Evolutionary conservation across 2,113 vertebrate genomes (phyloP).

Genomic region (Dascyllus trimaculatus): DNA sequence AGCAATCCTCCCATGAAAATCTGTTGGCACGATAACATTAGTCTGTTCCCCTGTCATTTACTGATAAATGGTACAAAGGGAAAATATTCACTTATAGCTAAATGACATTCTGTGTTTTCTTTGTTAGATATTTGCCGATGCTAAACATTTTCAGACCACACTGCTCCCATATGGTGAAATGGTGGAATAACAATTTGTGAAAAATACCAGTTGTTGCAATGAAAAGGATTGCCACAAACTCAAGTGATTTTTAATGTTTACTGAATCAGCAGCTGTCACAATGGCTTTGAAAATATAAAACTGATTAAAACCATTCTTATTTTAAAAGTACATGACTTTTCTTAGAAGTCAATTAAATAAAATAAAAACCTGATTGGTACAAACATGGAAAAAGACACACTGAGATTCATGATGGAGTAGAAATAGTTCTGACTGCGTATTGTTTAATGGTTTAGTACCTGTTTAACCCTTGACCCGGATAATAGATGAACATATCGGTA

Average conservation of each 20-base stretch:
- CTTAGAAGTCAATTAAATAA: slow-evolving; percentile 9
- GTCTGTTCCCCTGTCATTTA: neutral
- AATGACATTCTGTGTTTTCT: slow-evolving; percentile 7
- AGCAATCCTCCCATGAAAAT: slow-evolving; percentile 39
- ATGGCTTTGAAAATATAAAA: slow-evolving; percentile 20
- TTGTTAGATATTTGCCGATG: neutral
- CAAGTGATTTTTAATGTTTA: slow-evolving; percentile 41
- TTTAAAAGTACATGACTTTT: slow-evolving; percentile 10
- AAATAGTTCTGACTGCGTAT: neutral
- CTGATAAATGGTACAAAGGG: neutral
- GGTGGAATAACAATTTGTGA: slow-evolving; percentile 38
- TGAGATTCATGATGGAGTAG: neutral
- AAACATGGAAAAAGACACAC: slow-evolving; percentile 18
- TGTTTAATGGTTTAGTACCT: neutral
- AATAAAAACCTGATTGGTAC: slow-evolving; percentile 48
- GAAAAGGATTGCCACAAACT: neutral
- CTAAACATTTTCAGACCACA: slow-evolving; percentile 32
- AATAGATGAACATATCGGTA: slow-evolving; percentile 9
- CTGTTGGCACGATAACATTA: slow-evolving; percentile 42
- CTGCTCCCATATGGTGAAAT: slow-evolving; percentile 61
- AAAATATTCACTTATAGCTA: neutral
- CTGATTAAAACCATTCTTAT: slow-evolving; percentile 5
- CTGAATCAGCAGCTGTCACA: slow-evolving; percentile 48
- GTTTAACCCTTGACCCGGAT: slow-evolving; percentile 24
- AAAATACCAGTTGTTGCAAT: slow-evolving; percentile 11